These are phyloP conservation scores for Trypoxylus dichotomus DNA, from an alignment of 1,140 invertebrate genomes.

Conservation along the genomic window DNA sequence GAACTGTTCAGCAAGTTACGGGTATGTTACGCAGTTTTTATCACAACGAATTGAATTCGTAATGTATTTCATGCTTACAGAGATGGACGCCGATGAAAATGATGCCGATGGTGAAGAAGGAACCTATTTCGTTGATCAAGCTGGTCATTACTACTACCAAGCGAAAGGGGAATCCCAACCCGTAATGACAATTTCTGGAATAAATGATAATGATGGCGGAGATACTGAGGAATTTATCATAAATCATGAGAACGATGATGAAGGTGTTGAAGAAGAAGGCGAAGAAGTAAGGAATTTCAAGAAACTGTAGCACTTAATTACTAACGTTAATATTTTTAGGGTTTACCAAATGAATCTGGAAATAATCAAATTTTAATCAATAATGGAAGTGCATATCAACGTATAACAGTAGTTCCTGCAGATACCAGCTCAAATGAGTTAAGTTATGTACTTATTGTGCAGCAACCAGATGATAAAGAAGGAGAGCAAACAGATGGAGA, in stretches of 20 bases:
- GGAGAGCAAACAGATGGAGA: slow-evolving; percentile 63
- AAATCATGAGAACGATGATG: slow-evolving; percentile 58
- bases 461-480: slow-evolving; percentile 67
- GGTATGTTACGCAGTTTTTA: slow-evolving; percentile 47
- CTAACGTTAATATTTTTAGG: background rate
- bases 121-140: slow-evolving; percentile 76
- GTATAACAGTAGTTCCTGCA: slow-evolving; percentile 84
- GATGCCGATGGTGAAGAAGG: slow-evolving; percentile 63
- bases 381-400: slow-evolving; percentile 72
- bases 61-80: slow-evolving; percentile 30
- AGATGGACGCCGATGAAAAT: slow-evolving; percentile 56
- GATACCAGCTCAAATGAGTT: slow-evolving; percentile 80
- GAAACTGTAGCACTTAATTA: background rate
- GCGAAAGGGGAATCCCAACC: slow-evolving; percentile 63
- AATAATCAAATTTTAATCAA: slow-evolving; percentile 60
- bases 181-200: slow-evolving; percentile 61
- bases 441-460: slow-evolving; percentile 88
- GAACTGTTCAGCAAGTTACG: slow-evolving; percentile 57
- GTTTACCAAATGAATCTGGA: slow-evolving; percentile 48
- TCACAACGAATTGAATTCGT: background rate
- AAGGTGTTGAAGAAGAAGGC: slow-evolving; percentile 50
- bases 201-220: slow-evolving; percentile 55
- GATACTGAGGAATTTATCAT: slow-evolving; percentile 52
- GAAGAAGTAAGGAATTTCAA: slow-evolving; percentile 39
- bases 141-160: slow-evolving; percentile 78